Evolutionary conservation across 2,888 invertebrate species (phyloP), one percentile per base, ranked within the genome.

Genomic region (Drosophila mimica): DNA sequence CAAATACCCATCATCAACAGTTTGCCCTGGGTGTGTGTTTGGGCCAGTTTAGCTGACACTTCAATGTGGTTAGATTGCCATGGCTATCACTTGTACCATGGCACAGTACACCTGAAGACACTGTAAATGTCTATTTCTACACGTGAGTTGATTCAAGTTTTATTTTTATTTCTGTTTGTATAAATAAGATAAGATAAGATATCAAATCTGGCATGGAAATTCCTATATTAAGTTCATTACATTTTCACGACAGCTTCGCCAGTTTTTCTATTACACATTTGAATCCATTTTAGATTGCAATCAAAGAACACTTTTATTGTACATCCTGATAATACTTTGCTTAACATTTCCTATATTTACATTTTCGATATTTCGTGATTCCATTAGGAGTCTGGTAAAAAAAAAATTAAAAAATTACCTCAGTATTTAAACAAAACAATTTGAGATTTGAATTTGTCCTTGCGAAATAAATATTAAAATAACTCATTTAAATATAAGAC

Each of bases 1-100:
- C 68, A 68, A 78, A 62, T 60, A 68, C 66, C 68, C 68, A 68
- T 67, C 48, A 70, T 61, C 62, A 51, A 49, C 38, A 67, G 59
- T 70, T 68, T 64, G 30, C n/a, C 11, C 11, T 6, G 53, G 36
- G 33, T 3, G 43, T 65, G 38, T 65, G 31, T 11, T 49, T 31
- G 25, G 13, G 15, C 11, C 62, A 59, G 34, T 46, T 77, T 49
- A 46, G 34, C 33, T 49, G 59, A 34, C 34, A 58, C 60, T 56
- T 34, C 33, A 49, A 59, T 58, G 46, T 15, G 62, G 34, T 51
- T 36, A 28, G 20, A 9, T 52, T 33, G 31, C 30, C 25, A 20
- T 33, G 46, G 13, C 54, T 65, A 30, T 54, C 11, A 13, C 20
- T 17, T 25, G 17, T 28, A 34, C 33, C 46, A 52, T 11, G 51